Percentiles rank a stretch among this genome's conserved stretches.
Conservation (phyloP, 2,113 vertebrate species). For the Ramphastos sulfuratus region DNA sequence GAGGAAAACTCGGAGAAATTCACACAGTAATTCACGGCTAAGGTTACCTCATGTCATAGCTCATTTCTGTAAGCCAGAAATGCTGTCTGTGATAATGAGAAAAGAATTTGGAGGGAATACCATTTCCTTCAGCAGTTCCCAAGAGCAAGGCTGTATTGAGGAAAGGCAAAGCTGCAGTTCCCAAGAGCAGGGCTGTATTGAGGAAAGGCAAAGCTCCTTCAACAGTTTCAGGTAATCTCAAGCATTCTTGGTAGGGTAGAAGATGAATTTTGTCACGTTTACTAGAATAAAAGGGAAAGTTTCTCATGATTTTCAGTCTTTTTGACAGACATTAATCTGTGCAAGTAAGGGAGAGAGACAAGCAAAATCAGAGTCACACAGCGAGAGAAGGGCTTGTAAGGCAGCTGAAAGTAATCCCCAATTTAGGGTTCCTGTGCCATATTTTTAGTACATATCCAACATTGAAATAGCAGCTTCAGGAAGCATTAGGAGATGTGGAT, state of each 20-base stretch:
- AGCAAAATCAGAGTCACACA: neutral
- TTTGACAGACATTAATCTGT: neutral
- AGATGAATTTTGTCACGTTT: neutral
- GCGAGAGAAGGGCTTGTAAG: neutral
- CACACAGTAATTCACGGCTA: neutral
- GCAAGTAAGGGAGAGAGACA: neutral
- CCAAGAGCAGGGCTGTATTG: neutral
- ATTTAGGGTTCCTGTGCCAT: neutral
- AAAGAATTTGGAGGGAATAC: neutral
- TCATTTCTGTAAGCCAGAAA: neutral
- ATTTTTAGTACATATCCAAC: neutral
- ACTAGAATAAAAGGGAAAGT: neutral
- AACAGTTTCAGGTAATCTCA: neutral
- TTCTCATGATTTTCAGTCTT: neutral
- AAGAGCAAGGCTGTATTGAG: neutral
- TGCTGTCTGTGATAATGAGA: neutral
- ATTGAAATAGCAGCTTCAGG: neutral
- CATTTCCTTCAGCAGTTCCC: neutral
- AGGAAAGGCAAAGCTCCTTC: neutral
- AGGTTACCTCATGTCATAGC: neutral
- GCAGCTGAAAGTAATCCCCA: neutral
- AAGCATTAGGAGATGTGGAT: neutral
- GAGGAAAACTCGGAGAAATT: neutral
- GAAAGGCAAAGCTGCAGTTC: neutral
- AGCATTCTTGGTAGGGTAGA: neutral